Evolutionary conservation across 2,888 invertebrate genomes (phyloP), one percentile per base, ranked within the genome.

Genomic region (Pseudoips prasinana): DNA sequence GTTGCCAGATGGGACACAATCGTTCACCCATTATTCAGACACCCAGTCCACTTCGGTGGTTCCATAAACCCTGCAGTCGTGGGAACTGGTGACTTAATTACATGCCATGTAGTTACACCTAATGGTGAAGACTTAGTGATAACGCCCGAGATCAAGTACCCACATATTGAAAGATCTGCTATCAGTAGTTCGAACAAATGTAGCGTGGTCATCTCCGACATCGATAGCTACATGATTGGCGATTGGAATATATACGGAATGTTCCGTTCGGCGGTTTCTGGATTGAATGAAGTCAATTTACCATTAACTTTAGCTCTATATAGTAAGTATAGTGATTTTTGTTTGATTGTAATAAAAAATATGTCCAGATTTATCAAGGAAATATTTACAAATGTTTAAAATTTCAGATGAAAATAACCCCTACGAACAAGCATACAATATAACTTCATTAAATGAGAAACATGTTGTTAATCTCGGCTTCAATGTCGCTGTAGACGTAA

Each of bases 51-150:
- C 40, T 52, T 43, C 1, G 63, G 63, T 8, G 57, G 56, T 1
- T 51, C 39, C n/a, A 37, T 68, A 2, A 41, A 51, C 7, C 56
- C 72, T 2, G 58, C 51, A 0, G 56, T 74, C 1, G 23, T 32
- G 9, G 55, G 57, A 0, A 1, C 1, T 7, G 56, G 52, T 0
- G 11, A 27, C 1, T 31, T 58, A 1, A 17, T 47, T 2, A 47
- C 59, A 1, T 76, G 76, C 25, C 70, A 69, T 37, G 49, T 74
- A 8, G 34, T 73, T 3, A 75, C 74, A 1, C 75, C 73, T 0
- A 29, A 47, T n/a, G 68, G 62, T 2, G 68, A 68, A 55, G 46
- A 67, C 42, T 44, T 68, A 23, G 50, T 60, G 1, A 35, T 68
- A 6, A 41, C 35, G 3, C 30, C 17, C 1, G 57, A 64, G 10